Evolutionary conservation across 2,797 vertebrate species (phyloP), one percentile per base, ranked within the genome.

Genomic region (Pipistrellus pygmaeus): DNA sequence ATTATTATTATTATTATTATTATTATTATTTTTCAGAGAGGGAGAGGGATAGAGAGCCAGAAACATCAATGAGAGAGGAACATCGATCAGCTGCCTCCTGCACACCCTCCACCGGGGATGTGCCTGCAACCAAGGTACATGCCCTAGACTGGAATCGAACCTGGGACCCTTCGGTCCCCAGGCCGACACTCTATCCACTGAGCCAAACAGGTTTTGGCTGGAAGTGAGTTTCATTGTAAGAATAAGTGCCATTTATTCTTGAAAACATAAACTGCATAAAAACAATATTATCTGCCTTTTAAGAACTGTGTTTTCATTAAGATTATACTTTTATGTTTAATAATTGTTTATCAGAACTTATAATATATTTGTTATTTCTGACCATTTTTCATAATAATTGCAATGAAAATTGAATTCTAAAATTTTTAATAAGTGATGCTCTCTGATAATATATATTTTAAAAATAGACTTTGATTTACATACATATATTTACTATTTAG

Each of bases 351-450:
- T 83, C 38, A 94, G 78, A 69, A 27, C n/a, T 8, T 71, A 5
- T 81, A 85, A 73, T 35, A 44, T 75, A 80, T 86, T 89, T 91
- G 32, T 64, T 83, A 4, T 53, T 90, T 85, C 35, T 66, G 14
- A 83, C 85, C 6, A 91, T 75, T 95, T 93, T 62, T 85, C 76
- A 62, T 71, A 86, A 68, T 71, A 66, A 46, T 90, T 92, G 15
- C 64, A 94, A 82, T 81, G 13, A 30, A 7, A 81, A 44, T 55
- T 87, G 8, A 93, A 84, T 80, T 62, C 21, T 91, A 55, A 78
- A 81, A 80, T 38, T 68, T 60, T 88, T 82, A 86, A 46, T 38
- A 44, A 78, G 9, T 57, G 60, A 73, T 69, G 2, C 8, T 91
- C 35, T 48, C 38, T 41, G 38, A 41, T 41, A 41, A 6, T 41